Percentiles rank a stretch among this genome's conserved stretches.
Evolutionary conservation across 2,888 invertebrate species (phyloP).

Genomic region (Pyrocoelia pectoralis): DNA sequence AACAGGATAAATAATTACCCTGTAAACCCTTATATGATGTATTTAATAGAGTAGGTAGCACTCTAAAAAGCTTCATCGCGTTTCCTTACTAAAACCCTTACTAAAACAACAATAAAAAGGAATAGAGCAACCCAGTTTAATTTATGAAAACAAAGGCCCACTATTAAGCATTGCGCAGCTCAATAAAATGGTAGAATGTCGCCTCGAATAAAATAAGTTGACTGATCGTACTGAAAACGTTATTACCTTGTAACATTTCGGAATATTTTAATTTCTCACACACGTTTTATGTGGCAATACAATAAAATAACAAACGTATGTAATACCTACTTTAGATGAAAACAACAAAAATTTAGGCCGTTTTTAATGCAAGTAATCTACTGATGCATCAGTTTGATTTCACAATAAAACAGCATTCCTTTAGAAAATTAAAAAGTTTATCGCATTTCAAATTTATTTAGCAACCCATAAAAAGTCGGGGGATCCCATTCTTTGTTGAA

Average conservation of each 20-base stretch:
- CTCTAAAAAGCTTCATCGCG: too few species aligned
- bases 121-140: not conserved
- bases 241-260: not conserved
- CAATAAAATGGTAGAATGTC: not conserved
- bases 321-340: too few species aligned
- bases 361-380: not conserved
- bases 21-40: too few species aligned
- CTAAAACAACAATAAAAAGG: too few species aligned
- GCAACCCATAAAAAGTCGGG: not conserved
- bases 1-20: too few species aligned
- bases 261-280: not conserved
- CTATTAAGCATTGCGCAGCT: not conserved
- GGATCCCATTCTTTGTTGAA: not conserved
- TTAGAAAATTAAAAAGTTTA: not conserved
- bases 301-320: not conserved
- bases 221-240: not conserved
- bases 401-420: slow-evolving; percentile 10
- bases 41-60: too few species aligned
- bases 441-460: not conserved
- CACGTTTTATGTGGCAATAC: not conserved
- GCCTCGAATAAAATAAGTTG: not conserved
- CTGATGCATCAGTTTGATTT: slow-evolving; percentile 3
- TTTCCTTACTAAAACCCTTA: too few species aligned
- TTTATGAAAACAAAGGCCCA: not conserved
- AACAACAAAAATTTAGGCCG: slow-evolving; percentile 7